These are phyloP conservation scores for Sebastes melanostomus DNA, from an alignment of 2,797 vertebrate genomes.

Conservation along the genomic window DNA sequence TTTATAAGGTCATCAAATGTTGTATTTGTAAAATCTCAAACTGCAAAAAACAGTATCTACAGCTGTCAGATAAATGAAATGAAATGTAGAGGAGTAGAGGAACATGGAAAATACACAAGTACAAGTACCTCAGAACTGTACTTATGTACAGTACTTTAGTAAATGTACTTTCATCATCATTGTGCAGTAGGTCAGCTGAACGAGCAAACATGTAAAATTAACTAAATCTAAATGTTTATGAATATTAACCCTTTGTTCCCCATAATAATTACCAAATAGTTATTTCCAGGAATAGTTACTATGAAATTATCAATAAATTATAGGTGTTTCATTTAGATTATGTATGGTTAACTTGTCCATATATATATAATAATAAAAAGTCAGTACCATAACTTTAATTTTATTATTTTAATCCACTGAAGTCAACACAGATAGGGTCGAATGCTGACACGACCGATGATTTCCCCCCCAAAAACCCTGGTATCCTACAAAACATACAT, in stretches of 20 bases:
- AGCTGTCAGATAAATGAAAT: background rate
- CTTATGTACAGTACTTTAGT: background rate
- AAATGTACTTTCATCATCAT: background rate
- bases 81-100: background rate
- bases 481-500: constrained; percentile 77
- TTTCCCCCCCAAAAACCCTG: constrained; percentile 53
- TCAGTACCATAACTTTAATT: constrained; percentile 9
- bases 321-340: background rate
- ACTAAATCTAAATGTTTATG: background rate
- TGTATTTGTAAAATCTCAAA: background rate
- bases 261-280: background rate
- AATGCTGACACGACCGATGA: constrained; percentile 70
- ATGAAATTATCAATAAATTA: background rate
- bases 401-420: constrained; percentile 79
- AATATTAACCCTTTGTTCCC: background rate
- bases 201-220: background rate
- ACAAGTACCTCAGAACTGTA: background rate
- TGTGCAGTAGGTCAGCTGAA: background rate
- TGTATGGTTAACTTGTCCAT: background rate
- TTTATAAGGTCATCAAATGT: background rate
- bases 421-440: constrained; percentile 77
- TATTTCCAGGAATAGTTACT: background rate
- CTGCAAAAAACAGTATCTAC: background rate
- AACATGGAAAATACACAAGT: background rate
- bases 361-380: background rate